Evolutionary conservation across 2,888 invertebrate genomes (phyloP).

Genomic region (Zhuqinia jingwanae): DNA sequence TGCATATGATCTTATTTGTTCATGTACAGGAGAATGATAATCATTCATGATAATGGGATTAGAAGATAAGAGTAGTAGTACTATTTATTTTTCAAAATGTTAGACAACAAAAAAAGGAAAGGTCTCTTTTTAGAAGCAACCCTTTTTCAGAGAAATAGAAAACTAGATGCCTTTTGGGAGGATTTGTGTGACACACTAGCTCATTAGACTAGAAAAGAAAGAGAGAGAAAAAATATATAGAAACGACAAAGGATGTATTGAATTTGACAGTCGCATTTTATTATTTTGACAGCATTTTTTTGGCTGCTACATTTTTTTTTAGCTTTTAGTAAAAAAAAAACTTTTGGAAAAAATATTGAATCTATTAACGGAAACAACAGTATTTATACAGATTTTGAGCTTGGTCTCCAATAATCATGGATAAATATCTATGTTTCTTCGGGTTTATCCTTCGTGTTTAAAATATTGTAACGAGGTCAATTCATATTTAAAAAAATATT

Average conservation of each 20-base stretch:
- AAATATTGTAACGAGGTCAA: too few species aligned
- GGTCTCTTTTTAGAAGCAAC: neutral
- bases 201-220: constrained; percentile 78
- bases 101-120: neutral
- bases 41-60: neutral
- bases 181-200: constrained; percentile 78
- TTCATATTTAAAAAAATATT: too few species aligned
- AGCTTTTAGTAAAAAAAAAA: neutral
- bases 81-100: neutral
- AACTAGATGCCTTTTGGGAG: constrained; percentile 29
- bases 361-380: too few species aligned
- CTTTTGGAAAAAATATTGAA: too few species aligned
- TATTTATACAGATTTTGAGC: too few species aligned
- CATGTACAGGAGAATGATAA: neutral
- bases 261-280: neutral
- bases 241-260: neutral
- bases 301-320: too few species aligned
- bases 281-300: constrained; percentile 1
- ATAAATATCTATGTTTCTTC: too few species aligned
- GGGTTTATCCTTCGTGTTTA: too few species aligned
- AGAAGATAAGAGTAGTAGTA: constrained; percentile 14
- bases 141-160: constrained; percentile 13
- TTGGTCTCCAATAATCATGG: too few species aligned
- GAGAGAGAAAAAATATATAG: constrained; percentile 28
- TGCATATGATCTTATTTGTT: constrained; percentile 60